Evolutionary conservation across 2,888 invertebrate genomes (phyloP), one percentile per base, ranked within the genome.

Genomic region (Callosobruchus maculatus): DNA sequence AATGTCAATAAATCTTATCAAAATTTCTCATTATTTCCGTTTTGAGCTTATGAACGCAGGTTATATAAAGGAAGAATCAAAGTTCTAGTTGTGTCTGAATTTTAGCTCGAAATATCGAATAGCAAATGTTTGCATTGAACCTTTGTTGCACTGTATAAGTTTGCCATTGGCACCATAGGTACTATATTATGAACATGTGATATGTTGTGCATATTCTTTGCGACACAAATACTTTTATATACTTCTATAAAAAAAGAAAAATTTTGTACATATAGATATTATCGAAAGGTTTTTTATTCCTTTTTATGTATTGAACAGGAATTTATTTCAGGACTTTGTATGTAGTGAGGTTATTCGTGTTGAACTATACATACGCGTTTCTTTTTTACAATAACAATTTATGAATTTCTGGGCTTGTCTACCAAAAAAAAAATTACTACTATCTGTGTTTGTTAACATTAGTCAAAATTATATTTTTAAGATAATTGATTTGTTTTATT

Each of bases 161-260:
- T 7, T 49, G 86, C 86, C 87, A 87, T 87, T 85, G 86, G 85
- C 84, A 82, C 82, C 81, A 83, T 86, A 86, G 86, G 85, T 87
- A 85, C 83, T 85, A 80, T 78, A 76, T 75, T 73, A 80, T 81
- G 77, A 81, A 80, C 80, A 83, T 84, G 83, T 84, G 84, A 84
- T 84, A 82, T 81, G 83, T 83, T 83, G 81, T 84, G 81, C 80
- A 82, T 82, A 81, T 77, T 82, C 22, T 21, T 68, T 68, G 68
- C 68, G 68, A 68, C 22, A 68, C 68, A 68, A 68, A 68, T 68
- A 68, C 22, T 68, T 68, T 49, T 49, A 49, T 49, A 49, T 49
- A 49, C 49, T 49, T 49, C 49, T 49, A 49, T 49, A 49, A 49
- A 49, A 49, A 49, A 49, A 18, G 9, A 18, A 49, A 18, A 49